Evolutionary conservation across 2,113 vertebrate species (phyloP).

Genomic region (Cochlearius cochlearius): DNA sequence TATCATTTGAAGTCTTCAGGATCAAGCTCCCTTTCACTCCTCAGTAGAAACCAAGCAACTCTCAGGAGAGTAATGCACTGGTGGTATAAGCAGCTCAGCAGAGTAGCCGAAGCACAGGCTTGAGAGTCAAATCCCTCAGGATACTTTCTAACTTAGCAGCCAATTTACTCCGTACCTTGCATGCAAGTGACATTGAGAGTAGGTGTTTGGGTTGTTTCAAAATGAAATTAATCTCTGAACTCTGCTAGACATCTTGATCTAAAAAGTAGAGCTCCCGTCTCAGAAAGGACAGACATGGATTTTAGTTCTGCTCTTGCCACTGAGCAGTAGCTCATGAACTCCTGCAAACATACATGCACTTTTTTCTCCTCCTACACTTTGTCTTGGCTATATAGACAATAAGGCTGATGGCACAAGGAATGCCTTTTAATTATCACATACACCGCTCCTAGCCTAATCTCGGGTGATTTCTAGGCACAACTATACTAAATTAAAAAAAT

Average conservation of each 20-base stretch:
- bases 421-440: background rate
- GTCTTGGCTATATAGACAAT: background rate
- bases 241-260: background rate
- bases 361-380: background rate
- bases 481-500: background rate
- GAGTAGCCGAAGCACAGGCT: background rate
- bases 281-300: background rate
- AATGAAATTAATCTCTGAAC: background rate
- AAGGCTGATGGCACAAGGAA: background rate
- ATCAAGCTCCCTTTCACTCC: background rate
- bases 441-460: background rate
- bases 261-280: background rate
- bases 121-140: background rate
- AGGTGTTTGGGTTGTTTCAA: background rate
- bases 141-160: background rate
- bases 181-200: background rate
- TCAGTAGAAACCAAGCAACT: background rate
- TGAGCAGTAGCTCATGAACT: background rate
- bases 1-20: background rate
- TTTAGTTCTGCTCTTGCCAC: background rate
- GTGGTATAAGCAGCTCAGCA: background rate
- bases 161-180: background rate
- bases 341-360: fast-evolving
- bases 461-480: background rate
- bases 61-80: fast-evolving